Percentiles rank a stretch among this genome's conserved stretches.
Conservation (phyloP, 2,888 invertebrate genomes). For the Diachrysia chrysitis region DNA sequence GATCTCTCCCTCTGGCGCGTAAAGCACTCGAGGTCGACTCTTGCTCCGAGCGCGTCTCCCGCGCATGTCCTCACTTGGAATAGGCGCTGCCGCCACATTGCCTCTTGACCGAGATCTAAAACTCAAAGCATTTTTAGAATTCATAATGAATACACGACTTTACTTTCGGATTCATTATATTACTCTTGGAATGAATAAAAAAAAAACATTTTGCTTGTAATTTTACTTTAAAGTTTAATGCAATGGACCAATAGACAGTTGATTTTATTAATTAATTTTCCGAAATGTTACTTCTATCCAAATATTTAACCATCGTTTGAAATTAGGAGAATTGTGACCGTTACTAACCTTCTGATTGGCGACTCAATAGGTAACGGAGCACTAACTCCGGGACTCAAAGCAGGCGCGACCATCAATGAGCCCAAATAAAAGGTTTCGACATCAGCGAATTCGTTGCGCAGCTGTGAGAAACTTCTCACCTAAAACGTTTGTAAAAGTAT, state of each 20-base stretch:
- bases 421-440: constrained; percentile 97
- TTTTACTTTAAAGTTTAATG: too few species aligned
- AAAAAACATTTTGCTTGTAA: too few species aligned
- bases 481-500: constrained; percentile 65
- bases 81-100: constrained; percentile 79
- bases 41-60: constrained; percentile 93
- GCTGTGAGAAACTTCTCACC: constrained; percentile 97
- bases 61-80: constrained; percentile 80
- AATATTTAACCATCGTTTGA: too few species aligned
- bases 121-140: constrained; percentile 15
- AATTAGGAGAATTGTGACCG: too few species aligned
- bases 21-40: constrained; percentile 95
- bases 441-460: constrained; percentile 97
- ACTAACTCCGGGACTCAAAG: constrained; percentile 80
- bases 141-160: background rate
- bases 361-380: constrained; percentile 84
- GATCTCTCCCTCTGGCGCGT: constrained; percentile 95
- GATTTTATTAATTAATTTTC: too few species aligned
- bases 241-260: too few species aligned
- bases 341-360: constrained; percentile 79
- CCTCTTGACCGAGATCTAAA: constrained; percentile 82
- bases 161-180: background rate
- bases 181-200: too few species aligned
- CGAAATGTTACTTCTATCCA: too few species aligned
- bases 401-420: constrained; percentile 80